A percentile compares a stretch with the other conserved stretches of the same genome.
phyloP scores from a whole-genome alignment of 1,140 invertebrate genomes.

The Rhopalosiphum padi region DNA sequence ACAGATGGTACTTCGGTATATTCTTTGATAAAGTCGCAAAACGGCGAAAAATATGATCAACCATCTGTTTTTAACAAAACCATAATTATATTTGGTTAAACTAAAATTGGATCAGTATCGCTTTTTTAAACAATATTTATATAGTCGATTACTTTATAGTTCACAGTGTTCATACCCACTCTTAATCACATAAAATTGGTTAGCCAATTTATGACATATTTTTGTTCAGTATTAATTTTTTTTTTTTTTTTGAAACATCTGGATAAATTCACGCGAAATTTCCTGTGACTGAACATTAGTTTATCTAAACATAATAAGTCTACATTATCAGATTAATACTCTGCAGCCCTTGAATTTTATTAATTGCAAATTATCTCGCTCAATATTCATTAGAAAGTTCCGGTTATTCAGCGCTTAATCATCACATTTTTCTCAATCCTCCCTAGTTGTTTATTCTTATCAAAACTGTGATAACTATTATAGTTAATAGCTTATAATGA shows the following conservation, averaged over 20 bases:
- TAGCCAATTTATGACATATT: background rate
- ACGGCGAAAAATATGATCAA: background rate
- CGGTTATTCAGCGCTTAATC: background rate
- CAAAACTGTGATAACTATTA: background rate
- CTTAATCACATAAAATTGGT: background rate
- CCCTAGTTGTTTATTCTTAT: background rate
- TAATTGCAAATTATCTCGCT: background rate
- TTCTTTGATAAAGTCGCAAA: background rate
- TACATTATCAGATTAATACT: background rate
- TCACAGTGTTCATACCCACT: no score
- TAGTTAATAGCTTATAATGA: background rate
- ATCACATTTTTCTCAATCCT: background rate
- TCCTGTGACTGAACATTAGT: background rate
- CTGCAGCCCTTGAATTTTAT: background rate
- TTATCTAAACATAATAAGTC: background rate
- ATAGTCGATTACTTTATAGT: no score
- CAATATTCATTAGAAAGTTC: background rate
- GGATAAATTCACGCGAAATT: background rate
- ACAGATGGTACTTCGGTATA: no score
- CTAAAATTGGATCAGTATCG: background rate
- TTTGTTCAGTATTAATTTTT: background rate
- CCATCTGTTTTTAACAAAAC: background rate
- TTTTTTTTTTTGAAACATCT: background rate
- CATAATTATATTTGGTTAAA: background rate
- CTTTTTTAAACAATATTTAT: background rate